A percentile compares a stretch with the other conserved stretches of the same genome.
phyloP scores from a whole-genome alignment of 2,888 invertebrate species.

The Drosophila borborema region DNA sequence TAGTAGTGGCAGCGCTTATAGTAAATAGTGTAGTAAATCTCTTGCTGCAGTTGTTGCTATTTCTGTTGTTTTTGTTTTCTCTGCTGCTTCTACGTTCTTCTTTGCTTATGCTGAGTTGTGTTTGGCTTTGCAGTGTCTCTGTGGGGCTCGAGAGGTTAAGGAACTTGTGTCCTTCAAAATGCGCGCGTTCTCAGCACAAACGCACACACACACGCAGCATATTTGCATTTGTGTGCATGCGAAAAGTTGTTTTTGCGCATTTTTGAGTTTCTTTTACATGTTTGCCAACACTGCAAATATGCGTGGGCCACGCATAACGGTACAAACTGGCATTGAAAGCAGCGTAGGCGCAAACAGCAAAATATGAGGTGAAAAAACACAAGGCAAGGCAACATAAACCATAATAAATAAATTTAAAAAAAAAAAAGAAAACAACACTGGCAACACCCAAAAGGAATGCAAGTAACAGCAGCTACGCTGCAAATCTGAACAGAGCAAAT shows the following conservation, averaged over 20 bases:
- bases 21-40: conserved; percentile 73
- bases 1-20: conserved; percentile 52
- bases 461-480: conserved; percentile 13
- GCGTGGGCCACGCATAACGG: conserved; percentile 56
- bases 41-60: conserved; percentile 23
- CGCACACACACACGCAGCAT: conserved; percentile 17
- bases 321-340: conserved; percentile 61
- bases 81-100: conserved; percentile 1
- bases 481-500: conserved; percentile 7
- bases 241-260: conserved; percentile 37
- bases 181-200: conserved; percentile 63
- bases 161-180: conserved; percentile 79
- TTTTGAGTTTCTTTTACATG: conserved; percentile 20
- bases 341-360: conserved; percentile 46
- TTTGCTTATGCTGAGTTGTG: conserved; percentile 42
- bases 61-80: conserved; percentile 26
- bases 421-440: conserved; percentile 14
- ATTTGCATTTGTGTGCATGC: conserved; percentile 13
- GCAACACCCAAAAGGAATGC: conserved; percentile 43
- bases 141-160: conserved; percentile 65
- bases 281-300: conserved; percentile 27
- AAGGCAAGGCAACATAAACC: background rate
- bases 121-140: conserved; percentile 31
- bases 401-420: conserved; percentile 4
- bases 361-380: conserved; percentile 6